Conservation (phyloP, 2,113 vertebrate genomes). For the Leptocoma aspasia region DNA sequence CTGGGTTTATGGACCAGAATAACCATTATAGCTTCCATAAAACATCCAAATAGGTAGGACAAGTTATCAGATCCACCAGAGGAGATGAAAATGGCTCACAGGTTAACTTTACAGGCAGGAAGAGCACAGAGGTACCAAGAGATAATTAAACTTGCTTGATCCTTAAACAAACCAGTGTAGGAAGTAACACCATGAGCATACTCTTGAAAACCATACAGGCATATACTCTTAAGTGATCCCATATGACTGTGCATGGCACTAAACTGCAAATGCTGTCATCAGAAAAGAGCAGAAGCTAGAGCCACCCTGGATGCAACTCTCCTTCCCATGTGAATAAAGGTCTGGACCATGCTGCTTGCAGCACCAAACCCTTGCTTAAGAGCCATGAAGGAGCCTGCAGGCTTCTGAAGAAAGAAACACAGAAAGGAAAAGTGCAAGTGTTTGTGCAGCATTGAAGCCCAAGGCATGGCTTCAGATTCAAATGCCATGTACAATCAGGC, state of each 20-base stretch:
- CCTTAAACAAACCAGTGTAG: neutral
- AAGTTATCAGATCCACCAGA: neutral
- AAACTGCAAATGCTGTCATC: neutral
- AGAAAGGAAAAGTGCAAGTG: neutral
- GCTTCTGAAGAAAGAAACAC: neutral
- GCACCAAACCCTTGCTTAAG: neutral
- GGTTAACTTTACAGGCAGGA: neutral
- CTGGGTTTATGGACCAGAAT: neutral
- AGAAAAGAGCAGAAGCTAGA: neutral
- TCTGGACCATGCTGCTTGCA: neutral
- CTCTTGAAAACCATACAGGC: neutral
- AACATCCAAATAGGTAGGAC: neutral
- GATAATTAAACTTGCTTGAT: slow-evolving; percentile 15
- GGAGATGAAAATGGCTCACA: neutral
- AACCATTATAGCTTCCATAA: neutral
- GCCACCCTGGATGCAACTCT: neutral
- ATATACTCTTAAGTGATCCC: neutral
- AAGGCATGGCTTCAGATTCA: neutral
- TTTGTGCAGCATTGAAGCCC: neutral
- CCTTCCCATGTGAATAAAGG: neutral
- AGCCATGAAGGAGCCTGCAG: neutral
- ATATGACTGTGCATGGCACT: neutral
- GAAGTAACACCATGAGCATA: neutral
- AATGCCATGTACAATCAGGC: neutral
- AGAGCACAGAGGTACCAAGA: neutral